Evolutionary conservation across 2,113 vertebrate species (phyloP), one percentile per base, ranked within the genome.

Genomic region (Sinocyclocheilus rhinocerous): DNA sequence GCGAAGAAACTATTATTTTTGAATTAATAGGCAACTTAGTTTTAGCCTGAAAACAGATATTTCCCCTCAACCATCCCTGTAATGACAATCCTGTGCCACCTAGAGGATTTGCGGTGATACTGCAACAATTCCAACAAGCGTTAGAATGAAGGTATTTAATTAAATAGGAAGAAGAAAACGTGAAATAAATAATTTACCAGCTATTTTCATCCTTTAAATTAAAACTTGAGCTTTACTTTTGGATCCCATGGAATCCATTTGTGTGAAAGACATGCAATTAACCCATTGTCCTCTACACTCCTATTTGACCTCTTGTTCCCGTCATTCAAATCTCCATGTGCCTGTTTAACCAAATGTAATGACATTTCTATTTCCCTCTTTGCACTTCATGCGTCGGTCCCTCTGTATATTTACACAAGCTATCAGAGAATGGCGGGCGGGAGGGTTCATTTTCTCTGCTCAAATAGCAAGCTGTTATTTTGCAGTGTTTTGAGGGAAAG

Each of bases 331-430:
- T 69, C 39, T 22, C 20, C 24, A 45, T 65, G 42, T 33, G 72
- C 48, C 70, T 76, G 57, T 82, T 76, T 55, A 36, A 82, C 36
- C 39, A 73, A 83, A 85, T 76, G 42, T 59, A 52, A 55, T 18
- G 67, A 80, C 59, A 84, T 89, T 81, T 89, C 63, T 84, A 67
- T 79, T 83, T 65, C 33, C 26, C 61, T 36, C 63, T 86, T 79
- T 57, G 15, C 67, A 26, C 83, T 48, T 26, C 82, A 59, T 61
- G 77, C 33, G 50, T 48, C 18, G n/a, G 39, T 70, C 75, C 3
- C 48, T 83, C 29, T 6, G 61, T 87, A 61, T 87, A 81, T 85
- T 88, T 90, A 86, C 75, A 80, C 39, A 86, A 57, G 39, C 73
- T 86, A 86, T 84, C 70, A 61, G 85, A 73, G 39, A 52, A 83